These are phyloP conservation scores for Hippolais icterina DNA, from an alignment of 2,113 vertebrate genomes.

Conservation along the genomic window DNA sequence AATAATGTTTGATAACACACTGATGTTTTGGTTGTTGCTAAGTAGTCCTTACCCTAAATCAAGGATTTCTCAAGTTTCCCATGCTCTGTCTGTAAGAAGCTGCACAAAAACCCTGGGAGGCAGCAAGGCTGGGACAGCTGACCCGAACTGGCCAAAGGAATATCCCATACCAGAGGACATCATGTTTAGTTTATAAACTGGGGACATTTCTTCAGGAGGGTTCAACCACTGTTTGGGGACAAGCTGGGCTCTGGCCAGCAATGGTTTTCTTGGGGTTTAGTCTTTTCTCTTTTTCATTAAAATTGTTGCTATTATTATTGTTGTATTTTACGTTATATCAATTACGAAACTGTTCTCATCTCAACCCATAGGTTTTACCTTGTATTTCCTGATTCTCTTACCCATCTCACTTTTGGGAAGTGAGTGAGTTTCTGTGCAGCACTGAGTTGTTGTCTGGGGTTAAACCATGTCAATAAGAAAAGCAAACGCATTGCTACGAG, in stretches of 20 bases:
- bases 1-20: neutral
- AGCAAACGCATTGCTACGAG: fast-evolving
- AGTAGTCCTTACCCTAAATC: neutral
- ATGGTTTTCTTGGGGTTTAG: neutral
- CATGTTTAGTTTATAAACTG: neutral
- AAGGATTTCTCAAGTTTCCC: neutral
- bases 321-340: neutral
- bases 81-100: neutral
- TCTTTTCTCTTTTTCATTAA: neutral
- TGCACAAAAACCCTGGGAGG: neutral
- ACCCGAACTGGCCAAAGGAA: neutral
- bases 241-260: neutral
- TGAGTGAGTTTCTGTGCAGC: neutral
- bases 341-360: neutral
- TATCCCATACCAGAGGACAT: neutral
- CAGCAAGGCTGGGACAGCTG: neutral
- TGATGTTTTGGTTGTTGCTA: neutral
- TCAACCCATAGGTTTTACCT: neutral
- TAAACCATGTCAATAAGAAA: neutral
- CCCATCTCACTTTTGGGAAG: neutral
- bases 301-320: neutral
- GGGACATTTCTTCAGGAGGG: neutral
- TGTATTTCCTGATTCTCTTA: neutral
- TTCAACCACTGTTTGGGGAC: neutral
- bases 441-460: neutral